phyloP scores from a whole-genome alignment of 1,140 invertebrate species.

The Ostrea denselamellosa region DNA sequence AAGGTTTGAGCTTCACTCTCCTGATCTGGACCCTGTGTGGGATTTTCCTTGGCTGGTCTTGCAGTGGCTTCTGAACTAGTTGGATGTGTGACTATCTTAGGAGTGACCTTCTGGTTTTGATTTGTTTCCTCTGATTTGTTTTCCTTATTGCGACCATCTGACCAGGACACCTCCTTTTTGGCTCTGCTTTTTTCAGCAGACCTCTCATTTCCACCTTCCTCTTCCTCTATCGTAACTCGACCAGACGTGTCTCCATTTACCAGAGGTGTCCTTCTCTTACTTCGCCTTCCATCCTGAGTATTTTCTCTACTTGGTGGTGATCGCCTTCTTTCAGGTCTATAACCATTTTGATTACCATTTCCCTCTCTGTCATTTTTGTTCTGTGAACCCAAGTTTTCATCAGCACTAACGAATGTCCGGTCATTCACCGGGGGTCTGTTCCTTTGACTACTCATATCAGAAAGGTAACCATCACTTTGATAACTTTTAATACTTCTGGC shows the following conservation, averaged over 20 bases:
- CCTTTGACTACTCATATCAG: conserved; percentile 2
- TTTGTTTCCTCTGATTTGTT: conserved; percentile 35
- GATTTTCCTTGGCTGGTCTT: not conserved
- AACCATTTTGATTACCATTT: not conserved
- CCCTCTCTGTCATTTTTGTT: not conserved
- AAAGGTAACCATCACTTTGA: not conserved
- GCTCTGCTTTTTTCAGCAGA: conserved; percentile 6
- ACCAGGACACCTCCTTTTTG: conserved; percentile 43
- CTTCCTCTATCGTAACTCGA: not conserved
- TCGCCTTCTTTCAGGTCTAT: not conserved
- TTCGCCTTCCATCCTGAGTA: not conserved
- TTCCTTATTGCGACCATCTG: not conserved
- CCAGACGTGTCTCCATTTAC: not conserved
- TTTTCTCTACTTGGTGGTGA: not conserved
- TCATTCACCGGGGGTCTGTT: not conserved
- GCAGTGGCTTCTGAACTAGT: not conserved
- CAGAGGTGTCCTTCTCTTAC: not conserved
- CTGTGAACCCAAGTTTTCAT: not conserved
- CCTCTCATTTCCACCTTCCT: not conserved
- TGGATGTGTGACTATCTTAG: not conserved
- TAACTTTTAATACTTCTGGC: not conserved
- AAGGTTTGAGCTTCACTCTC: not conserved
- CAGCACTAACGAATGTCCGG: not conserved
- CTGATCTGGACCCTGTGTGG: not conserved
- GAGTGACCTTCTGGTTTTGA: conserved; percentile 31